Percentiles rank a stretch among this genome's conserved stretches.
Evolutionary conservation across 2,113 vertebrate genomes (phyloP).

Genomic region (Elgaria multicarinata): DNA sequence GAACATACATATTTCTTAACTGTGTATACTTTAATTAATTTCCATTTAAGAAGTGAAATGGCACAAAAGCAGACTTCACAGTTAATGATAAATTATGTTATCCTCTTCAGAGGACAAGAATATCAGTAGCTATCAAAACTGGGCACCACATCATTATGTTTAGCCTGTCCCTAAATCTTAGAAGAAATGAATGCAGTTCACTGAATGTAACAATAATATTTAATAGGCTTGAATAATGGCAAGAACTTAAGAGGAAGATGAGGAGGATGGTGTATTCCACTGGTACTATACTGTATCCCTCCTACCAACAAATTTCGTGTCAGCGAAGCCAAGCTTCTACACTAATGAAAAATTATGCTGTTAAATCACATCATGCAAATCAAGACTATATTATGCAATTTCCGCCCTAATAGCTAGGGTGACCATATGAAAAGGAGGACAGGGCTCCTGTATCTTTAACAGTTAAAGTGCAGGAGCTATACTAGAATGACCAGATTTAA

Average conservation of each 20-base stretch:
- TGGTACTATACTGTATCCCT: neutral
- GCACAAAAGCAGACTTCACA: neutral
- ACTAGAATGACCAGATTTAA: too few relatives aligned
- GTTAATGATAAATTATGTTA: neutral
- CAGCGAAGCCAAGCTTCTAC: neutral
- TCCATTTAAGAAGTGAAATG: neutral
- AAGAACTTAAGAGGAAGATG: neutral
- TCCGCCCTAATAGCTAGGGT: too few relatives aligned
- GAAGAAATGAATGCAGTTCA: neutral
- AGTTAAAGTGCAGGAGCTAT: too few relatives aligned
- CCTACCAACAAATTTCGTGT: neutral
- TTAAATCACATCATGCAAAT: neutral
- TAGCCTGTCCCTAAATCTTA: neutral
- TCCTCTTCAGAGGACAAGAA: neutral
- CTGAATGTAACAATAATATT: neutral
- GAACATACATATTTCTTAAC: neutral
- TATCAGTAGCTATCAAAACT: neutral
- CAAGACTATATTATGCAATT: neutral
- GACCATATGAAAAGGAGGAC: too few relatives aligned
- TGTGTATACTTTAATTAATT: neutral
- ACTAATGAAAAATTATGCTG: neutral
- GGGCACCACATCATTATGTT: neutral
- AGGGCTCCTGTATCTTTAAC: too few relatives aligned
- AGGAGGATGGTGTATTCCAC: neutral
- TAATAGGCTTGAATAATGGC: neutral